A percentile compares a stretch with the other conserved stretches of the same genome.
These are phyloP conservation scores for Andrena bicolor DNA, from an alignment of 2,888 invertebrate genomes.

Conservation along the genomic window DNA sequence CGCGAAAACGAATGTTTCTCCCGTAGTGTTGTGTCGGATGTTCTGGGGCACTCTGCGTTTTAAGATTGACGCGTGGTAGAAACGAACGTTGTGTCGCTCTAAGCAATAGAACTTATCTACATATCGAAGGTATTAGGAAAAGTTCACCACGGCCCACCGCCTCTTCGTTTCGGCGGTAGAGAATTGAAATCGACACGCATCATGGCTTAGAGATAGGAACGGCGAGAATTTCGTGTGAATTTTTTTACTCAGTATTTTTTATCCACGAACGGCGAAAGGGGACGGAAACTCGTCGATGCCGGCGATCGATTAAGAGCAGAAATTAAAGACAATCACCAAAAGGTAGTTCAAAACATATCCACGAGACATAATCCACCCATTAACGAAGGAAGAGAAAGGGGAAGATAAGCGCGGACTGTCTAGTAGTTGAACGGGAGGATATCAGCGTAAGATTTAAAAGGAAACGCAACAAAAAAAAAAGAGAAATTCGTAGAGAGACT, in stretches of 20 bases:
- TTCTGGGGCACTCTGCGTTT: neutral
- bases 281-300: constrained; percentile 28
- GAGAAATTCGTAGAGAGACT: constrained; percentile 50
- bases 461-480: constrained; percentile 9
- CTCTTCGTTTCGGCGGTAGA: constrained; percentile 20
- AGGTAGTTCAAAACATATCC: constrained; percentile 72
- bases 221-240: constrained; percentile 14
- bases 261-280: constrained; percentile 30
- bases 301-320: constrained; percentile 25
- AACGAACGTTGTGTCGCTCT: neutral
- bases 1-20: neutral
- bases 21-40: neutral
- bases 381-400: neutral
- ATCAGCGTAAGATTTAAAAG: constrained; percentile 17
- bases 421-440: constrained; percentile 29
- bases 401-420: constrained; percentile 11
- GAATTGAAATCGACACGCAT: constrained; percentile 13
- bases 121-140: constrained; percentile 35
- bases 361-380: constrained; percentile 61
- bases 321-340: constrained; percentile 72
- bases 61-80: neutral
- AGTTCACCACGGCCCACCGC: constrained; percentile 36
- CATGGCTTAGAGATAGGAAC: constrained; percentile 16
- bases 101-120: constrained; percentile 25
- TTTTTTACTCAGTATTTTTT: constrained; percentile 51